A percentile compares a stretch with the other conserved stretches of the same genome.
These are phyloP conservation scores for Schrankia costaestrigalis DNA, from an alignment of 2,888 invertebrate species.

Conservation along the genomic window DNA sequence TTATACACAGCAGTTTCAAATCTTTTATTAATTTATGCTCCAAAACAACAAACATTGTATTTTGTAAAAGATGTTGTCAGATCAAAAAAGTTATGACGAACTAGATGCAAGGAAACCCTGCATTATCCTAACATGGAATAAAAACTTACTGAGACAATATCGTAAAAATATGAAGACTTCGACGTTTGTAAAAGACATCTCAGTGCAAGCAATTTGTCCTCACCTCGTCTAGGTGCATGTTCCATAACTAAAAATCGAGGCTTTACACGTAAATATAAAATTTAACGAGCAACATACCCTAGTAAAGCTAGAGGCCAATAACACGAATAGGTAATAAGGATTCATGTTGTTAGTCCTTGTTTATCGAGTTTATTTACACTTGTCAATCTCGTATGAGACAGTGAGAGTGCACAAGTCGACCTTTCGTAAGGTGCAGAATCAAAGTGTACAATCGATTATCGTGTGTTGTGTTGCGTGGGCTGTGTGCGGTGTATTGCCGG, in stretches of 20 bases:
- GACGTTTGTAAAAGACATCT: conserved; percentile 22
- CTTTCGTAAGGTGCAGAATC: conserved; percentile 42
- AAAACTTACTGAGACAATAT: conserved; percentile 22
- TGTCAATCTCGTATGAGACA: conserved; percentile 21
- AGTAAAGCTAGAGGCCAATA: conserved; percentile 5
- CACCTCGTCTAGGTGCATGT: conserved; percentile 10
- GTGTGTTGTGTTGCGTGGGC: conserved; percentile 52
- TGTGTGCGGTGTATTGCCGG: conserved; percentile 44
- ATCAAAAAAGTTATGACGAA: no score
- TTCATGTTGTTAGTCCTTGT: conserved; percentile 12
- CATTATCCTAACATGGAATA: conserved; percentile 25
- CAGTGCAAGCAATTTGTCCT: conserved; percentile 15
- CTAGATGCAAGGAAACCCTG: conserved; percentile 27
- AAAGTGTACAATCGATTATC: conserved; percentile 44
- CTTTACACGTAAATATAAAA: conserved; percentile 2
- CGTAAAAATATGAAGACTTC: conserved; percentile 35
- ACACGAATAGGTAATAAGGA: conserved; percentile 13
- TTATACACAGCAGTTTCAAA: no score
- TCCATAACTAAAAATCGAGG: conserved; percentile 5
- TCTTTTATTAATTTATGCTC: no score
- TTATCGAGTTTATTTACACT: conserved; percentile 26
- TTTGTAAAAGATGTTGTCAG: no score
- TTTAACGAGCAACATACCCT: neutral
- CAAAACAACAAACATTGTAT: no score
- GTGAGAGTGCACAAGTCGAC: conserved; percentile 29